Conservation (phyloP, 2,113 vertebrate species). For the Macroglossus sobrinus region DNA sequence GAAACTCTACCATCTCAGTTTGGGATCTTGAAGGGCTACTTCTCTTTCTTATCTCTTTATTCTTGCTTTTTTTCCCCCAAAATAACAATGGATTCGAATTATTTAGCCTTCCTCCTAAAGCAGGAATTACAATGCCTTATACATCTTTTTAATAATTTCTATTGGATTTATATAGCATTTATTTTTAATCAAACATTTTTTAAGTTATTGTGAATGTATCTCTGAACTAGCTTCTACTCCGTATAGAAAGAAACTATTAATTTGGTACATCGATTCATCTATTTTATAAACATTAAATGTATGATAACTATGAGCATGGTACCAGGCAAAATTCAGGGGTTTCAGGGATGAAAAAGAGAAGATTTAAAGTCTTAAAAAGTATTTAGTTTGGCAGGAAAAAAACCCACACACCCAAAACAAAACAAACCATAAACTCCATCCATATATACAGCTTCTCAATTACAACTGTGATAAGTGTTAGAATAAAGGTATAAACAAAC, state of each 20-base stretch:
- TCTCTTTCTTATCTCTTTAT: not conserved
- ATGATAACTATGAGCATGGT: not conserved
- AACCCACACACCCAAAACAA: not conserved
- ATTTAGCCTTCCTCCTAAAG: not conserved
- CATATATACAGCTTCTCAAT: not conserved
- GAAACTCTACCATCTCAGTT: not conserved
- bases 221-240: not conserved
- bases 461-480: not conserved
- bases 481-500: not conserved
- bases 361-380: not conserved
- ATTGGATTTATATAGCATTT: not conserved
- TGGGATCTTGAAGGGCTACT: not conserved
- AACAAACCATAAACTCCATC: not conserved
- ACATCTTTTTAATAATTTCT: constrained; percentile 33
- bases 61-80: not conserved
- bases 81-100: not conserved
- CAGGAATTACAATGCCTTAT: not conserved
- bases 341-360: not conserved
- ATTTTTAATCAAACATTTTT: not conserved
- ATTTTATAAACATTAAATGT: not conserved
- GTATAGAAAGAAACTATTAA: not conserved
- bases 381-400: not conserved
- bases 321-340: not conserved
- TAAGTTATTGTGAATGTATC: not conserved
- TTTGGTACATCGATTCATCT: not conserved